Base-by-base conservation (phyloP, 2,888 invertebrate species). In the Dryomyza anilis region DNA sequence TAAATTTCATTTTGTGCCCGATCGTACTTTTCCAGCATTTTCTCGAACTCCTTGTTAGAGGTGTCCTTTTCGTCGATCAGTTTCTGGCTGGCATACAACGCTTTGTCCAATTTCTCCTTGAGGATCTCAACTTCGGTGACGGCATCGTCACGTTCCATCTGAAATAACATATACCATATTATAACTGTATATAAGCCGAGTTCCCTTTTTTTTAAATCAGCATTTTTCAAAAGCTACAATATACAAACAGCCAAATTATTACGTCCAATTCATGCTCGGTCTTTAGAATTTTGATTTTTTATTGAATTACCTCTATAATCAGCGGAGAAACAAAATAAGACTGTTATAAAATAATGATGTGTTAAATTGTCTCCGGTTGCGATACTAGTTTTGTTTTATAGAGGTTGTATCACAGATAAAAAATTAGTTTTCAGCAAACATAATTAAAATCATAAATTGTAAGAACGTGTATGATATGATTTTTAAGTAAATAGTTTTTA, bases 11-110 rank as follows among this genome's bases (percentile, higher is more conserved):
- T 93, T 82, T 96, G 95, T 21, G 93, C 90, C 78, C 95, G 93
- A 85, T 94, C 94, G 84, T 93, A 94, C 86, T 95, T 95, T 84
- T 95, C 95, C 74, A 95, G 86, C 86, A 95, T 89, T 84, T 95
- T 93, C 81, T 95, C 95, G 81, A 94, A 92, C 85, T 96, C 95
- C 84, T 93, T 94, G 85, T 93, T 93, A 74, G 93, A 89, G 60
- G 88, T 89, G 74, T 95, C 95, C 74, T 93, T 91, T 77, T 96
- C 95, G 78, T 95, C 95, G 71, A 93, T 87, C 25, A 92, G 88
- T 83, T 95, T 95, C 79, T 91, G 92, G 69, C 92, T 87, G 29
- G 91, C 87, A 74, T 92, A 90, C 68, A 94, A 88, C 30, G 93
- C 89, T 82, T 96, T 96, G 72, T 96, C 96, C 66, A 94, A 84